Evolutionary conservation across 2,113 vertebrate genomes (phyloP).

Genomic region (Silurus asotus): DNA sequence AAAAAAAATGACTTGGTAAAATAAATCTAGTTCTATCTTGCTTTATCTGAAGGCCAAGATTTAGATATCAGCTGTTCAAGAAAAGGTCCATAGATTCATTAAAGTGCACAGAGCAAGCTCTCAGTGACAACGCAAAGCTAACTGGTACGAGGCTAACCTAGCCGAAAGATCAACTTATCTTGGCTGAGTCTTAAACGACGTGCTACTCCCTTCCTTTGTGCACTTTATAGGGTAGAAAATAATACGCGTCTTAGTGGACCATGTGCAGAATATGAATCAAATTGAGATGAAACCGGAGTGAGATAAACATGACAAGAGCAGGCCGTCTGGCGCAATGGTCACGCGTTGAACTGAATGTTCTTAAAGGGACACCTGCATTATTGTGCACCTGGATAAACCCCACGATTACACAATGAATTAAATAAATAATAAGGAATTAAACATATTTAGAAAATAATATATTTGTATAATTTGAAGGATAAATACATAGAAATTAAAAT

Average conservation of each 20-base stretch:
- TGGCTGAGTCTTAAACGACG: neutral
- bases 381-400: neutral
- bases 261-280: neutral
- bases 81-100: neutral
- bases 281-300: neutral
- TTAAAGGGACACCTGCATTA: neutral
- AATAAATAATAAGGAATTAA: neutral
- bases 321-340: neutral
- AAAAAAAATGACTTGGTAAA: neutral
- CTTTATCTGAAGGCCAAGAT: neutral
- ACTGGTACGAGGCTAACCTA: neutral
- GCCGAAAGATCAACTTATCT: neutral
- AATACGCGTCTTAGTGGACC: neutral
- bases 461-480: too few species aligned
- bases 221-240: slow-evolving; percentile 1
- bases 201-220: neutral
- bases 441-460: neutral
- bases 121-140: neutral
- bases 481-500: too few species aligned
- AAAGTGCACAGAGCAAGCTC: neutral
- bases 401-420: neutral
- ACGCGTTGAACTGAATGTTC: neutral
- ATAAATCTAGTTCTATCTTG: neutral
- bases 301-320: neutral
- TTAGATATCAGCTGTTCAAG: neutral